phyloP scores from a whole-genome alignment of 2,113 vertebrate species.

The Brachionichthys hirsutus region DNA sequence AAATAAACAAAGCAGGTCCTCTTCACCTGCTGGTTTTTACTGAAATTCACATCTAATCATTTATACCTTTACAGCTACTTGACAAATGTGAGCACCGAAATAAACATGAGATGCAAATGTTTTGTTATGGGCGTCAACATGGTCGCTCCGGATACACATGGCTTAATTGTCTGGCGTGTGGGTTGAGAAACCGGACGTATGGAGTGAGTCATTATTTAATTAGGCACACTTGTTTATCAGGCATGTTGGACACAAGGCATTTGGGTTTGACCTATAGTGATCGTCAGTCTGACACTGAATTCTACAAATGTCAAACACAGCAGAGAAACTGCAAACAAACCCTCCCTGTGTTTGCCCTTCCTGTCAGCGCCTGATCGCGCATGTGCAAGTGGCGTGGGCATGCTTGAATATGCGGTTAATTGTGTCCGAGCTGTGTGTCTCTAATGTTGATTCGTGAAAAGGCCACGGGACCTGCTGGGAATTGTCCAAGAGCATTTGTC shows the following conservation, averaged over 20 bases:
- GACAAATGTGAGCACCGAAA: no score
- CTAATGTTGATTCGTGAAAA: slow-evolving; percentile 47
- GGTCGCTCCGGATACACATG: no score
- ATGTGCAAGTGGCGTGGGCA: neutral
- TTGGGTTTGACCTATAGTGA: slow-evolving; percentile 57
- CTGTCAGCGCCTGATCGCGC: neutral
- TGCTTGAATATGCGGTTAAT: slow-evolving; percentile 27
- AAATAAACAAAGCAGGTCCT: no score
- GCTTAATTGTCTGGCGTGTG: neutral
- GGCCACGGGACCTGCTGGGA: slow-evolving; percentile 54
- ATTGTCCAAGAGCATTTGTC: slow-evolving; percentile 39
- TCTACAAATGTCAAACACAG: slow-evolving; percentile 57
- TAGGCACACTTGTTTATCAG: slow-evolving; percentile 47
- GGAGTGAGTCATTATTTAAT: slow-evolving; percentile 56
- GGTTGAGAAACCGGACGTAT: slow-evolving; percentile 18
- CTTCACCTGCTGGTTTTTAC: no score
- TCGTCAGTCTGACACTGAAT: slow-evolving; percentile 48
- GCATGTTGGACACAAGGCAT: slow-evolving; percentile 49
- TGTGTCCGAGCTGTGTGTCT: slow-evolving; percentile 26
- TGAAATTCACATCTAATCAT: no score
- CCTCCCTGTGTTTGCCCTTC: slow-evolving; percentile 14
- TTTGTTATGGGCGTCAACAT: no score
- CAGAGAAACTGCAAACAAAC: slow-evolving; percentile 49
- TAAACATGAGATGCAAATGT: no score
- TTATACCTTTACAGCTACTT: no score